Evolutionary conservation across 2,113 vertebrate genomes (phyloP), one percentile per base, ranked within the genome.

Genomic region (Natator depressus): DNA sequence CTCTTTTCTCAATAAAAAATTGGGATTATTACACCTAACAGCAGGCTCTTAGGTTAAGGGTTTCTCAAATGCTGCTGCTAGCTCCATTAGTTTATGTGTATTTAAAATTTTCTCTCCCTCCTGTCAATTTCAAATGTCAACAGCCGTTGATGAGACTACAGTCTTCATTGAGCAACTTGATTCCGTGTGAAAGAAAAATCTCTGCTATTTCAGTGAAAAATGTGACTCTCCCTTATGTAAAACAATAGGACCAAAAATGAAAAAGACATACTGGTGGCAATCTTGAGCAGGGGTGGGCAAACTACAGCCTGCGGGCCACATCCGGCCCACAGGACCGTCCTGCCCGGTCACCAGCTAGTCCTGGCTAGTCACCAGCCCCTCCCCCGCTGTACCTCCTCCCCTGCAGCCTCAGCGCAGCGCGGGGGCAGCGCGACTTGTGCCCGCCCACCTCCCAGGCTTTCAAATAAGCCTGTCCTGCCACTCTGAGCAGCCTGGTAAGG

Each of bases 11-110:
- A 89, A 8, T 85, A 93, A 87, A 50, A 84, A 95, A 55, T 92
- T 50, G 90, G 72, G 55, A 62, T 42, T 92, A 82, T 93, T 93
- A 94, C 5, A 24, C 1, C 5, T 42, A 97, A 91, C 69, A 97
- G 76, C 51, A 89, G 86, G 54, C 54, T 97, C 55, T 94, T 78
- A 91, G 83, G 91, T 96, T 89, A 72, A 93, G 87, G 79, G 4
- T 91, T 94, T 94, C 76, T 94, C 62, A 90, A 86, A 89, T 0
- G 3, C 87, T 84, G 47, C 51, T 89, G 27, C 69, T 80, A 94
- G 91, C 35, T 76, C 69, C 89, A 80, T 53, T 89, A 76, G 57
- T 54, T 85, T 72, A 31, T 29, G 49, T 92, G 57, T 80, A n/a
- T 51, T 50, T 69, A 92, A 92, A 91, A 69, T 81, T 84, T 95